Percentiles rank a stretch among this genome's conserved stretches.
phyloP scores from a whole-genome alignment of 2,113 vertebrate species.

The Ranitomeya imitator region DNA sequence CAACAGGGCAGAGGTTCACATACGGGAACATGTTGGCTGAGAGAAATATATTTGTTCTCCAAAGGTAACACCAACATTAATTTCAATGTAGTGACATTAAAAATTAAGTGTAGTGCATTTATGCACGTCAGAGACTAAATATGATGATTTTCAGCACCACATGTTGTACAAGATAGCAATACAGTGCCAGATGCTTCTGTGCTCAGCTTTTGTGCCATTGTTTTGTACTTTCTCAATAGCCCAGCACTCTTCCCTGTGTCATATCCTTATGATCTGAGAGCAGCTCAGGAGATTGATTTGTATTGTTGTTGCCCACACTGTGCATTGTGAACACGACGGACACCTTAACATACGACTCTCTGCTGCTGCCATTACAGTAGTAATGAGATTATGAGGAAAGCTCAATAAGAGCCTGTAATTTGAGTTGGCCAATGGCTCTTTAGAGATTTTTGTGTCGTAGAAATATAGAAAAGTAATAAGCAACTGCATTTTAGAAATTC shows the following conservation, averaged over 20 bases:
- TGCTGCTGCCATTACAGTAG: not conserved
- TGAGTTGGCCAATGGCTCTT: not conserved
- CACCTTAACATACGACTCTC: not conserved
- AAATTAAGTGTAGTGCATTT: too few relatives aligned
- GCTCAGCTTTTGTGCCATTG: not conserved
- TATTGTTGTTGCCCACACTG: not conserved
- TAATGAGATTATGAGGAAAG: not conserved
- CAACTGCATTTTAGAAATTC: too few relatives aligned
- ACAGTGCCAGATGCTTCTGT: not conserved
- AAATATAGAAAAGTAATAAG: too few relatives aligned
- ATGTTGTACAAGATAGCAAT: not conserved
- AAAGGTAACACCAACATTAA: too few relatives aligned
- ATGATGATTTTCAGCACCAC: not conserved
- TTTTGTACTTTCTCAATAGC: not conserved
- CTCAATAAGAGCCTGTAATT: not conserved
- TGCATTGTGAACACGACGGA: not conserved
- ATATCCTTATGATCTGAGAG: not conserved
- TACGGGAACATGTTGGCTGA: not conserved
- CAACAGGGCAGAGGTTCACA: not conserved
- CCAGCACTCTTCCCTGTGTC: not conserved
- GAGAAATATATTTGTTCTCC: too few relatives aligned
- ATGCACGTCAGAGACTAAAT: not conserved
- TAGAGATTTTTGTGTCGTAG: not conserved
- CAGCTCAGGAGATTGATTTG: not conserved
- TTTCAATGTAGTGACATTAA: too few relatives aligned